Percentiles rank a stretch among this genome's conserved stretches.
Conservation (phyloP, 2,797 vertebrate genomes). For the Furcifer pardalis region DNA sequence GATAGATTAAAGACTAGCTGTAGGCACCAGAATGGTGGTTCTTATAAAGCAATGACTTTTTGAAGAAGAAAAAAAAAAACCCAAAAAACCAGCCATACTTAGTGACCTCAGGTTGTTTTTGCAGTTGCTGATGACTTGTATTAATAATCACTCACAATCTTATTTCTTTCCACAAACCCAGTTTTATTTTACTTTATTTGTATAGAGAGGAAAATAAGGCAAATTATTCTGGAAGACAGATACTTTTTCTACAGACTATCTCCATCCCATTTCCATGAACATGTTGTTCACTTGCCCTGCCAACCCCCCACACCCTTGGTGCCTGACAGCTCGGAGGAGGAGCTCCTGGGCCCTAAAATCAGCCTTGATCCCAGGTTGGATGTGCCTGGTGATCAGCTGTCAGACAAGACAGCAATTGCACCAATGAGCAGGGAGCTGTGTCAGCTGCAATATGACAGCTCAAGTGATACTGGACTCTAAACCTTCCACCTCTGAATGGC, state of each 20-base stretch:
- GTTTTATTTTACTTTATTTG: not conserved
- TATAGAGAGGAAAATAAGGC: not conserved
- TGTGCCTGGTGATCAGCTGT: too few relatives aligned
- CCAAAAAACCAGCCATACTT: not conserved
- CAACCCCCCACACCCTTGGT: too few relatives aligned
- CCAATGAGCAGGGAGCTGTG: too few relatives aligned
- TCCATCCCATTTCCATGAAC: not conserved
- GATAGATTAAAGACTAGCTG: not conserved
- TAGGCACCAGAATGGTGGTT: not conserved
- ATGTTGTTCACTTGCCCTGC: too few relatives aligned
- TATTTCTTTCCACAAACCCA: not conserved
- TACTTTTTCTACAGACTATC: not conserved
- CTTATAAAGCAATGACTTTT: not conserved
- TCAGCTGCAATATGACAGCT: too few relatives aligned
- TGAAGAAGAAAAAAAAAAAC: too few relatives aligned
- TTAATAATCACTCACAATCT: slow-evolving; percentile 25
- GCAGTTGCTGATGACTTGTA: slow-evolving; percentile 11
- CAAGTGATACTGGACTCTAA: too few relatives aligned
- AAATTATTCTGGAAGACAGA: not conserved
- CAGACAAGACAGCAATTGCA: too few relatives aligned
- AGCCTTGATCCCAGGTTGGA: too few relatives aligned
- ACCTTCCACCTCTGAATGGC: too few relatives aligned
- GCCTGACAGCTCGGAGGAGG: too few relatives aligned
- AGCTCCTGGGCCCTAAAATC: too few relatives aligned
- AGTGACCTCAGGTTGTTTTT: not conserved